phyloP scores from a whole-genome alignment of 2,797 vertebrate genomes.

The Platalea minor region DNA sequence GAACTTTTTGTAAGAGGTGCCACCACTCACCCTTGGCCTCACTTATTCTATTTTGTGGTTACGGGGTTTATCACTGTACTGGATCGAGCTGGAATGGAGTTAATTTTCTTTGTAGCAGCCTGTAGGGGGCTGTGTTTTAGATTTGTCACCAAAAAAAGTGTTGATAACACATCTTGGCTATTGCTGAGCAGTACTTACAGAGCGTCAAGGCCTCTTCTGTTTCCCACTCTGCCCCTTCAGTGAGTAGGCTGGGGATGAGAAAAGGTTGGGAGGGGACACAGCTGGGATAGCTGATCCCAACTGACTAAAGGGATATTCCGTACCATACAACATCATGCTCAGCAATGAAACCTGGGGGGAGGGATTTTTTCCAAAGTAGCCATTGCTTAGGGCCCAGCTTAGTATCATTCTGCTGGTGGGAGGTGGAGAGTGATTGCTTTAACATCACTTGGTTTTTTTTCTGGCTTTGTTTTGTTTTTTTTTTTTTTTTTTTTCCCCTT shows the following conservation, averaged over 20 bases:
- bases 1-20: background rate
- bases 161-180: background rate
- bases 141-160: background rate
- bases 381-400: background rate
- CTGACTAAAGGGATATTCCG: background rate
- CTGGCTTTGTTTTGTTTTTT: background rate
- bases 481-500: background rate
- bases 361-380: background rate
- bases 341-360: background rate
- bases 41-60: background rate
- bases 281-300: background rate
- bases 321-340: no score
- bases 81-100: rapidly evolving
- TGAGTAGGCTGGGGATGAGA: background rate
- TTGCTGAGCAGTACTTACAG: background rate
- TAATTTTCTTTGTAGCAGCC: background rate
- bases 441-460: background rate
- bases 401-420: background rate
- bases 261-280: background rate
- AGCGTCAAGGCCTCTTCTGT: background rate
- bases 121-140: background rate
- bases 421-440: background rate
- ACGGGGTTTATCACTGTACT: background rate
- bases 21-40: background rate
- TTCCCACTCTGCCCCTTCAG: background rate